Base-by-base conservation (phyloP, 2,797 vertebrate genomes). In the Erethizon dorsatum region DNA sequence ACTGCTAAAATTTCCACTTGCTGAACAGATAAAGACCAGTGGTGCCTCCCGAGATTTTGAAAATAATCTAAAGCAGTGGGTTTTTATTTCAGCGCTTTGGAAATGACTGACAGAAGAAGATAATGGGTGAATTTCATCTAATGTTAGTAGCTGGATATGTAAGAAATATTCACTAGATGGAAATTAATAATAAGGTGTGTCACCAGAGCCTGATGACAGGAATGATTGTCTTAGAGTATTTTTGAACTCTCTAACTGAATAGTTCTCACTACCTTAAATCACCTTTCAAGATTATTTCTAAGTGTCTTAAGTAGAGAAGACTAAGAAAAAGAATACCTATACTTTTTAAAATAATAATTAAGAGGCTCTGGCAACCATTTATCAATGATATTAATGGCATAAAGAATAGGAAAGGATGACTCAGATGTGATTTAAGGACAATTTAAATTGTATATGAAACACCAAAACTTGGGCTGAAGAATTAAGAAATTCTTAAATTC, bases 131-230 rank as follows among this genome's bases (percentile, higher is more conserved):
- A 67, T 96, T 91, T 92, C 59, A 90, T 67, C 88, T 95, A 87
- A 87, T 56, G 20, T 91, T 96, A 96, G 95, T 96, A 94, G 90
- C 45, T 87, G 26, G 65, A 79, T 95, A 84, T 83, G 88, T 92
- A 96, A 94, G 94, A 96, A 96, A 89, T 92, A 83, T 88, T 92
- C 92, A 96, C 91, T 47, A 10, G 31, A 33, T 95, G 86, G 88
- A 94, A 90, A 85, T 97, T 96, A 95, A 94, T 83, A 91, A 89
- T 75, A 95, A 87, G 86, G 87, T 79, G 18, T 93, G 90, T 97
- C 92, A 95, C 85, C 65, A 59, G 56, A 77, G 54, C 94, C 97
- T 95, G 56, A 28, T 97, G 94, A 96, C 75, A 97, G 37, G 78
- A 96, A 77, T 84, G 80, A 90, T 92, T 95, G 80, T 91, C 83